These are phyloP conservation scores for Acanthornis magna DNA, from an alignment of 2,797 vertebrate species.

Conservation along the genomic window DNA sequence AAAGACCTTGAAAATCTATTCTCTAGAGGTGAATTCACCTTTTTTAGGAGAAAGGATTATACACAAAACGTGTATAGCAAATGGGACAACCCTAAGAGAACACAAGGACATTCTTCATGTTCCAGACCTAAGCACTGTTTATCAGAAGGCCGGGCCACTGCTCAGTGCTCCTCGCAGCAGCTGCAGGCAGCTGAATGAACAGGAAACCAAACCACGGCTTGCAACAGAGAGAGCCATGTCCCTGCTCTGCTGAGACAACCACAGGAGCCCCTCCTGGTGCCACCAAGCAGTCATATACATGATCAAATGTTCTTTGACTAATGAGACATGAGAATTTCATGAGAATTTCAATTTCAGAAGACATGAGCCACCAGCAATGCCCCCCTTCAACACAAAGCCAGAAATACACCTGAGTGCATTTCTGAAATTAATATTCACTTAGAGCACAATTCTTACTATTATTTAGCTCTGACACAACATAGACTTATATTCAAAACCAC, in stretches of 20 bases:
- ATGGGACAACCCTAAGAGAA: background rate
- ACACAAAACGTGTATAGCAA: background rate
- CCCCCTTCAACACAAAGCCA: background rate
- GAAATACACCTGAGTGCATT: background rate
- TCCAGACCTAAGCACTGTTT: background rate
- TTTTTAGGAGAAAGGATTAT: background rate
- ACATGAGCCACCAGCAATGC: background rate
- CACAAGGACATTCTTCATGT: background rate
- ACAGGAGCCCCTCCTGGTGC: background rate
- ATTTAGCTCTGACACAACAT: background rate
- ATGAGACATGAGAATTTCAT: background rate
- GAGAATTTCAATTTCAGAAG: background rate
- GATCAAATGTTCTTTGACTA: background rate
- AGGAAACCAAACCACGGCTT: background rate
- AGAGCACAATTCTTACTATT: background rate
- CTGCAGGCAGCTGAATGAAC: background rate
- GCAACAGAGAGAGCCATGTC: fast-evolving
- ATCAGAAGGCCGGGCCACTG: background rate
- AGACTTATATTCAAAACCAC: background rate
- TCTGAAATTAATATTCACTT: background rate
- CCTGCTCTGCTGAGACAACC: background rate
- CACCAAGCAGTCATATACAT: background rate
- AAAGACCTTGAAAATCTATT: background rate
- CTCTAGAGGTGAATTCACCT: background rate
- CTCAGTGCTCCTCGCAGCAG: background rate